Conservation (phyloP, 2,113 vertebrate species). For the Anoura caudifer region DNA sequence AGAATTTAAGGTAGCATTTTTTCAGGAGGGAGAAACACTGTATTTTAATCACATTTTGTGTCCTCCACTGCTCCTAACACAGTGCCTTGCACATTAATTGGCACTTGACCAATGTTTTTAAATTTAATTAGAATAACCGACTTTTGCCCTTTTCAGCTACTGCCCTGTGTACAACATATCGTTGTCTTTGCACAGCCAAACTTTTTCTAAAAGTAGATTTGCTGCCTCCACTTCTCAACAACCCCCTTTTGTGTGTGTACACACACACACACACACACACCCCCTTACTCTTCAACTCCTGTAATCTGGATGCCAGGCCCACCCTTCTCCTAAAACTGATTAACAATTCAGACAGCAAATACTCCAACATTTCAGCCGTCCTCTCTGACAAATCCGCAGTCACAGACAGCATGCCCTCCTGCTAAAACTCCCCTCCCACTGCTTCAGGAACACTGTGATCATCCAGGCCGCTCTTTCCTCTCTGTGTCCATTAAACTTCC, state of each 20-base stretch:
- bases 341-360: background rate
- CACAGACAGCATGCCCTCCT: background rate
- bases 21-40: background rate
- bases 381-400: background rate
- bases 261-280: too few species aligned
- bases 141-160: background rate
- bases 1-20: background rate
- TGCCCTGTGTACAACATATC: background rate
- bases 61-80: background rate
- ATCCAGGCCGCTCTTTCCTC: background rate
- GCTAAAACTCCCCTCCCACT: background rate
- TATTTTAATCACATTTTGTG: background rate
- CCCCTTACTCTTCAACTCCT: background rate
- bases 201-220: background rate
- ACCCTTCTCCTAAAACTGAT: background rate
- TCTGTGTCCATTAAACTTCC: background rate
- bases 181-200: background rate
- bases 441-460: background rate
- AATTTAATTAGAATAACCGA: slow-evolving; percentile 41
- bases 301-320: background rate
- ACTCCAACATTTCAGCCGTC: background rate
- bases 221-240: background rate
- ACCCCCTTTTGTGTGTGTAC: accelerated
- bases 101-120: background rate
- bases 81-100: background rate